These are phyloP conservation scores for Subanguina moxae DNA, from an alignment of 1,140 invertebrate genomes.

Conservation along the genomic window DNA sequence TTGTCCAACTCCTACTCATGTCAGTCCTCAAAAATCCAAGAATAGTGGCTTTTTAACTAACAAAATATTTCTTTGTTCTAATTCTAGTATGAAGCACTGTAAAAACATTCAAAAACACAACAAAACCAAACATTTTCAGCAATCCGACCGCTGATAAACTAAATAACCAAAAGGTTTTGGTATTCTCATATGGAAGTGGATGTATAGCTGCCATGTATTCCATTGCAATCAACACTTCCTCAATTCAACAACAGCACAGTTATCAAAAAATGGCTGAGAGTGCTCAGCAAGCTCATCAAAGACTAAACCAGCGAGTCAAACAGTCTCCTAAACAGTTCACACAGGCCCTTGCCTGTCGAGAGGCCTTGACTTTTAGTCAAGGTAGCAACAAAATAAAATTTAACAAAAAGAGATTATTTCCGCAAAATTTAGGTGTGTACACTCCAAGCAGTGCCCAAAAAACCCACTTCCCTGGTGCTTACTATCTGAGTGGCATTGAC, in stretches of 20 bases:
- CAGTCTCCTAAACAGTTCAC: constrained; percentile 43
- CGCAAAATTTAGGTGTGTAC: not conserved
- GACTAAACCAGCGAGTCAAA: constrained; percentile 35
- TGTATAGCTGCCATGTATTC: constrained; percentile 91
- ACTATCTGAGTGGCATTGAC: constrained; percentile 42
- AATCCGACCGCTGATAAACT: constrained; percentile 63
- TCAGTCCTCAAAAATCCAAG: no score
- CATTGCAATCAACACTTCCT: constrained; percentile 66
- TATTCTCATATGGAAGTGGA: constrained; percentile 98
- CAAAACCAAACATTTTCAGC: constrained; percentile 9
- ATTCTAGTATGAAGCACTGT: no score
- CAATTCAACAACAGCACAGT: not conserved
- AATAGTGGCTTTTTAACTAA: not conserved
- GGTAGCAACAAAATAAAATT: constrained; percentile 27
- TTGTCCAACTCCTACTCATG: no score
- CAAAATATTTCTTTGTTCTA: no score
- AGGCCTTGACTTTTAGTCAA: constrained; percentile 22
- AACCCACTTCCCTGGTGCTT: constrained; percentile 40
- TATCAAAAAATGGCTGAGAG: constrained; percentile 29
- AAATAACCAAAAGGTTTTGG: constrained; percentile 73
- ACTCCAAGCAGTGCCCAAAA: not conserved
- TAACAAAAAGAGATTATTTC: constrained; percentile 9
- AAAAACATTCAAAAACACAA: not conserved
- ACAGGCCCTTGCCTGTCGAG: constrained; percentile 27
- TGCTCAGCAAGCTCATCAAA: constrained; percentile 9